A percentile compares a stretch with the other conserved stretches of the same genome.
phyloP scores from a whole-genome alignment of 2,888 invertebrate species.

The Patella caerulea region DNA sequence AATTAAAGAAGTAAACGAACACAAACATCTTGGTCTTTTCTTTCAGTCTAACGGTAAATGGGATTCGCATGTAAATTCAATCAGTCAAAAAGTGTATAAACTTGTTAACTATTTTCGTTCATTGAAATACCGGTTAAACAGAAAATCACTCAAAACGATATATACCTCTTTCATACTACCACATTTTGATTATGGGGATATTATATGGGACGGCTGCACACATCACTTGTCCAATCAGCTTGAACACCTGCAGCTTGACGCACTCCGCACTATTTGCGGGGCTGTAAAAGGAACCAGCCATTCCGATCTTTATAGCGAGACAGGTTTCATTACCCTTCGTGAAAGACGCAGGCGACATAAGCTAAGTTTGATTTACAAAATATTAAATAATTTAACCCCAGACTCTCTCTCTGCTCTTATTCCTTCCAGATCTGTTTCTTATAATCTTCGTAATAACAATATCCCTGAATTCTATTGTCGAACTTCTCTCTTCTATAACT shows the following conservation, averaged over 20 bases:
- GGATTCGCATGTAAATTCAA: neutral
- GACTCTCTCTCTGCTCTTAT: neutral
- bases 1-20: neutral
- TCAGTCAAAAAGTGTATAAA: neutral
- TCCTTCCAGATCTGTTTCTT: neutral
- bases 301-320: neutral
- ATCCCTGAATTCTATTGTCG: neutral
- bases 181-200: neutral
- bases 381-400: neutral
- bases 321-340: neutral
- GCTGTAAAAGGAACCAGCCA: slow-evolving; percentile 2
- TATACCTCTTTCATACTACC: slow-evolving; percentile 4
- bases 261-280: neutral
- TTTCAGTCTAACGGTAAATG: neutral
- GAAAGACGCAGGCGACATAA: neutral
- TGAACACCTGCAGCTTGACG: neutral
- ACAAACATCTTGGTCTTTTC: neutral
- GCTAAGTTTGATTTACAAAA: neutral
- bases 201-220: neutral
- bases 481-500: neutral
- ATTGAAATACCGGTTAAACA: neutral
- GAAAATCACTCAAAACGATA: neutral
- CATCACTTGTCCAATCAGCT: neutral
- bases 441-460: neutral
- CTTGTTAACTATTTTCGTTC: neutral